phyloP scores from a whole-genome alignment of 2,888 invertebrate genomes.

The Sminthurinus aureus region DNA sequence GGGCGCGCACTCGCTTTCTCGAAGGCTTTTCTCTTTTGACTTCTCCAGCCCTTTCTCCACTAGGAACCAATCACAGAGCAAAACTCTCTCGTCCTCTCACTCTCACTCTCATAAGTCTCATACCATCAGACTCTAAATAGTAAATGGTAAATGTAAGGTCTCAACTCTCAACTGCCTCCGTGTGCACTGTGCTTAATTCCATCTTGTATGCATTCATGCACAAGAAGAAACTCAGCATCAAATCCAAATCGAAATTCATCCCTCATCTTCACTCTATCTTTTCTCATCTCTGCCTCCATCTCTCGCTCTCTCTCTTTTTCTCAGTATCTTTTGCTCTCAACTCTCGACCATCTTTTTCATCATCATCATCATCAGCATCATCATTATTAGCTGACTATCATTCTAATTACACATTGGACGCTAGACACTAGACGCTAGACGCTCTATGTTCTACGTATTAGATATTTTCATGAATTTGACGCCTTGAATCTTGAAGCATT shows the following conservation, averaged over 20 bases:
- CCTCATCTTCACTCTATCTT: constrained; percentile 25
- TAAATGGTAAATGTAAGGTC: neutral
- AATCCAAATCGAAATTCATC: neutral
- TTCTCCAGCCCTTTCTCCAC: constrained; percentile 56
- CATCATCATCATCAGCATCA: constrained; percentile 3
- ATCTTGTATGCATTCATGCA: neutral
- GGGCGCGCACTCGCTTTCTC: constrained; percentile 53
- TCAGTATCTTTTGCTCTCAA: too few species aligned
- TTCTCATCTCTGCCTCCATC: constrained; percentile 13
- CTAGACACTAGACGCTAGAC: too few species aligned
- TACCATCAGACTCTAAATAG: neutral
- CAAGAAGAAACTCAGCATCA: neutral
- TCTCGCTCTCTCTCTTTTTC: too few species aligned
- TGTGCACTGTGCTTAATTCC: too few species aligned
- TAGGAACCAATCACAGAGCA: constrained; percentile 53
- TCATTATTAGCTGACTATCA: constrained; percentile 23
- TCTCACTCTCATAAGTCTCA: neutral
- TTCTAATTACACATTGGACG: constrained; percentile 5
- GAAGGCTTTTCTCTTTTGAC: constrained; percentile 52
- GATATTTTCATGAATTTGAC: too few species aligned
- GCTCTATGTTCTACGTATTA: too few species aligned
- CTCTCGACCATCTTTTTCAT: constrained; percentile 6
- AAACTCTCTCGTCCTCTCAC: constrained; percentile 15
- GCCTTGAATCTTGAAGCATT: too few species aligned
- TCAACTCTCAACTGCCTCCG: neutral